A percentile compares a stretch with the other conserved stretches of the same genome.
Conservation (phyloP, 2,113 vertebrate genomes). For the Sander lucioperca region DNA sequence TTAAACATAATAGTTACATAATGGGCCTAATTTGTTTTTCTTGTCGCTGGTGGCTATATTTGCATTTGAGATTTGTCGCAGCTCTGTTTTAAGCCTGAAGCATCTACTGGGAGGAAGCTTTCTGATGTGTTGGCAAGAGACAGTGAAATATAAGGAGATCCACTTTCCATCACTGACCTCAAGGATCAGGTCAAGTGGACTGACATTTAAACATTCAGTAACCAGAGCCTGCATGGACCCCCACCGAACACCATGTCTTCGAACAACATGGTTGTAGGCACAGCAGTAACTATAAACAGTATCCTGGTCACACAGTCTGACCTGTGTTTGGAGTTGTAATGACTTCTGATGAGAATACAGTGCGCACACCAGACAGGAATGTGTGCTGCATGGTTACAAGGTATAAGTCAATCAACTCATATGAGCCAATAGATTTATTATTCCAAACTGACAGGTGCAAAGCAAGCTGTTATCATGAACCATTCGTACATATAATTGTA, state of each 20-base stretch:
- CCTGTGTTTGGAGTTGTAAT: constrained; percentile 27
- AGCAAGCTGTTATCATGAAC: too few relatives aligned
- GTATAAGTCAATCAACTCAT: constrained; percentile 32
- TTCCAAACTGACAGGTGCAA: constrained; percentile 20
- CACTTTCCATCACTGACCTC: constrained; percentile 36
- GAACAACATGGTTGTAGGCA: constrained; percentile 8
- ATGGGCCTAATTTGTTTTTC: constrained; percentile 14
- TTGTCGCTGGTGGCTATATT: constrained; percentile 37
- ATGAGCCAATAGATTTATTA: constrained; percentile 31
- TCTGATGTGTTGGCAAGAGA: constrained; percentile 35
- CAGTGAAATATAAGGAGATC: constrained; percentile 44
- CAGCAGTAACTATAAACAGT: constrained; percentile 57
- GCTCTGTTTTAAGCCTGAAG: constrained; percentile 27
- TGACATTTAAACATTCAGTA: constrained; percentile 73
- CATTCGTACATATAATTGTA: too few relatives aligned
- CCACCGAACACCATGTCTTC: constrained; percentile 13
- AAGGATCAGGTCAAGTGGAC: constrained; percentile 16
- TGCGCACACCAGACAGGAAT: constrained; percentile 5
- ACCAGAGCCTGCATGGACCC: constrained; percentile 61
- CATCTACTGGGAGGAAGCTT: constrained; percentile 23
- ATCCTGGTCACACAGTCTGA: constrained; percentile 40
- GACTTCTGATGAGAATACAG: constrained; percentile 1
- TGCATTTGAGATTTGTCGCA: constrained; percentile 7
- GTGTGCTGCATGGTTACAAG: constrained; percentile 38
- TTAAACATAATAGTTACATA: background rate